Percentiles rank a stretch among this genome's conserved stretches.
Evolutionary conservation across 2,888 invertebrate species (phyloP).

Genomic region (Lymantria dispar): DNA sequence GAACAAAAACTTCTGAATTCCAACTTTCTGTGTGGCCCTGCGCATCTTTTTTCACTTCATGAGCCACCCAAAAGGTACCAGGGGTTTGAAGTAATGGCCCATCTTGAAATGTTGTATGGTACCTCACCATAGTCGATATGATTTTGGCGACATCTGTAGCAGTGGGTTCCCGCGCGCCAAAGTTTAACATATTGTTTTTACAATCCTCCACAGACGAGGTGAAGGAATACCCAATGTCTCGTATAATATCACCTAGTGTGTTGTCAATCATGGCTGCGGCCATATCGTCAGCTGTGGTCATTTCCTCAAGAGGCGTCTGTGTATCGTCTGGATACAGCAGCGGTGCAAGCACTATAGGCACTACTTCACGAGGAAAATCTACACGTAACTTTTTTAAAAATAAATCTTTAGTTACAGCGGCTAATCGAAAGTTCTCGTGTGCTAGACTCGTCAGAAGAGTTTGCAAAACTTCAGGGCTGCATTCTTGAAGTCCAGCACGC

Average conservation of each 20-base stretch:
- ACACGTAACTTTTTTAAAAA: slow-evolving; percentile 91
- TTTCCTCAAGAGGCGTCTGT: slow-evolving; percentile 84
- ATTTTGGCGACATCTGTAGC: slow-evolving; percentile 93
- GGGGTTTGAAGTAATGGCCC: slow-evolving; percentile 88
- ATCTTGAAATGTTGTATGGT: slow-evolving; percentile 84
- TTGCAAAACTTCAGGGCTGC: slow-evolving; percentile 94
- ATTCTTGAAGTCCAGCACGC: slow-evolving; percentile 94
- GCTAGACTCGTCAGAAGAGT: slow-evolving; percentile 86
- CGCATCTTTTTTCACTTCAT: slow-evolving; percentile 81
- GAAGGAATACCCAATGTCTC: slow-evolving; percentile 96
- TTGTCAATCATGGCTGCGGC: slow-evolving; percentile 86
- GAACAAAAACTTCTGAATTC: slow-evolving; percentile 97
- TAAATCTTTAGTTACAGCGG: slow-evolving; percentile 88
- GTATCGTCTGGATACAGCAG: slow-evolving; percentile 91
- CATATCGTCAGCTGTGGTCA: slow-evolving; percentile 85
- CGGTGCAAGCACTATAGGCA: slow-evolving; percentile 94
- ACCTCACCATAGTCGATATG: slow-evolving; percentile 93
- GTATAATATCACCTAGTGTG: slow-evolving; percentile 92
- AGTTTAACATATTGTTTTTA: slow-evolving; percentile 90
- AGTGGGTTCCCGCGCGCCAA: slow-evolving; percentile 91
- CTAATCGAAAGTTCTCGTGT: slow-evolving; percentile 85
- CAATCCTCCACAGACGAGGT: slow-evolving; percentile 94
- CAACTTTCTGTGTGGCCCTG: slow-evolving; percentile 85
- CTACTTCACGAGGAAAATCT: slow-evolving; percentile 94
- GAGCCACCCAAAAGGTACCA: slow-evolving; percentile 84